Base-by-base conservation (phyloP, 2,113 vertebrate species). In the Rhinolophus sinicus region DNA sequence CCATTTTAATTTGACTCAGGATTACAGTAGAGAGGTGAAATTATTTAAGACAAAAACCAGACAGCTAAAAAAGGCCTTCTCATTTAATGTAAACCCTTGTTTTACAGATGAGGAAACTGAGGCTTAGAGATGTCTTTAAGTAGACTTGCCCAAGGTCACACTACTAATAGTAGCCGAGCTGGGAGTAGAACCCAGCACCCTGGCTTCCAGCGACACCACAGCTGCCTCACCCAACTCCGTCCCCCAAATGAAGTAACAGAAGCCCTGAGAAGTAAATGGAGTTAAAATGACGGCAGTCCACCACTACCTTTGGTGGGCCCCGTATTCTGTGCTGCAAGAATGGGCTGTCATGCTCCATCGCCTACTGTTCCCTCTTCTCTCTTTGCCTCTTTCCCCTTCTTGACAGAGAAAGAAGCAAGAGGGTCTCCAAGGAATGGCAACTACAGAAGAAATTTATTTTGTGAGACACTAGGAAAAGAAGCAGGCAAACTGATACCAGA, bases 71-170 rank as follows among this genome's bases (percentile, higher is more conserved):
- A 96, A 96, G 86, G 92, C 81, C 83, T 94, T 88, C 76, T 80
- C 50, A 18, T 54, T 86, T 70, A 96, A 35, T 18, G 81, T n/a
- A 94, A 97, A 93, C 90, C 89, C 87, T 70, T 86, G 94, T 92
- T 83, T 93, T 95, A 97, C 95, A 97, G 97, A 94, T 81, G 96
- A 97, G 97, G 94, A 98, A 97, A 97, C 97, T 96, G 97, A 97
- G 97, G 97, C 97, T 97, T 81, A 96, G 94, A 94, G 96, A 95
- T 13, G 67, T 86, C 93, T 35, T 73, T 65, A 95, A 91, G 81
- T 77, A 96, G 94, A 97, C 96, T 94, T 95, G 97, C 97, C 97
- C 96, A 96, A 97, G 97, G 97, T 96, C 95, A 97, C 81, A 65
- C 93, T 24, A 90, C 76, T 54, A 94, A 73, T 8, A 85, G 89